A percentile compares a stretch with the other conserved stretches of the same genome.
Evolutionary conservation across 2,113 vertebrate species (phyloP).

Genomic region (Austrofundulus limnaeus): DNA sequence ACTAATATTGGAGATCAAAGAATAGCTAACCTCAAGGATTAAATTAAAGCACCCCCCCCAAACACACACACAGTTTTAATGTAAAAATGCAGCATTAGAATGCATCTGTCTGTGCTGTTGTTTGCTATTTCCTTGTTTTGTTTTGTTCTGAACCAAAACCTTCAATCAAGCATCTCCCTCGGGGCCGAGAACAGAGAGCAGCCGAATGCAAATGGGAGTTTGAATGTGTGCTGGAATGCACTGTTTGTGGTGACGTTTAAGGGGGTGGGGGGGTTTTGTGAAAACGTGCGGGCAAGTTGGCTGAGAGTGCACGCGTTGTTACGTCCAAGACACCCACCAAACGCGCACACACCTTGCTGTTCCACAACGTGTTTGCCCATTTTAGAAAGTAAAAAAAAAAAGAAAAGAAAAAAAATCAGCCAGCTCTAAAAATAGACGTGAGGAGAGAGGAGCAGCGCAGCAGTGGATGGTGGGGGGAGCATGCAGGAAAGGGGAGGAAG

Average conservation of each 20-base stretch:
- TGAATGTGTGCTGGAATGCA: conserved; percentile 47
- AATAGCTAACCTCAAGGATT: conserved; percentile 66
- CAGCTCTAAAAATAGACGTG: conserved; percentile 82
- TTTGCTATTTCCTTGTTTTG: conserved; percentile 53
- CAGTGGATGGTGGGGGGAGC: conserved; percentile 67
- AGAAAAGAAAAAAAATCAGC: too few relatives aligned
- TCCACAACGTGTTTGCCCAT: conserved; percentile 74
- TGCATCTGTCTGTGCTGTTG: conserved; percentile 38
- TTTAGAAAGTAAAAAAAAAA: conserved; percentile 81
- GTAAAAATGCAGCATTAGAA: conserved; percentile 48
- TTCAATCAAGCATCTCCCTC: conserved; percentile 59
- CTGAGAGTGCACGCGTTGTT: conserved; percentile 30
- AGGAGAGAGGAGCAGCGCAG: conserved; percentile 67
- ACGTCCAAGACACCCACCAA: conserved; percentile 27
- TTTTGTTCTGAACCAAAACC: conserved; percentile 63
- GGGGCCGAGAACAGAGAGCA: conserved; percentile 48
- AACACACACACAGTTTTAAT: conserved; percentile 34
- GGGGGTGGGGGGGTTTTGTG: conserved; percentile 28
- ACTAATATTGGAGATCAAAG: conserved; percentile 64
- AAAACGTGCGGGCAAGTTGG: conserved; percentile 42
- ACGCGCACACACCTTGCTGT: conserved; percentile 56
- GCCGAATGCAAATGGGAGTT: conserved; percentile 51
- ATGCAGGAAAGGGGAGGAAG: conserved; percentile 71
- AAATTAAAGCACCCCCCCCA: conserved; percentile 56
- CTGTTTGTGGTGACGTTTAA: conserved; percentile 24